Evolutionary conservation across 64 coral and sea anemone genomes (phyloP).

Genomic region (Orbicella faveolata): DNA sequence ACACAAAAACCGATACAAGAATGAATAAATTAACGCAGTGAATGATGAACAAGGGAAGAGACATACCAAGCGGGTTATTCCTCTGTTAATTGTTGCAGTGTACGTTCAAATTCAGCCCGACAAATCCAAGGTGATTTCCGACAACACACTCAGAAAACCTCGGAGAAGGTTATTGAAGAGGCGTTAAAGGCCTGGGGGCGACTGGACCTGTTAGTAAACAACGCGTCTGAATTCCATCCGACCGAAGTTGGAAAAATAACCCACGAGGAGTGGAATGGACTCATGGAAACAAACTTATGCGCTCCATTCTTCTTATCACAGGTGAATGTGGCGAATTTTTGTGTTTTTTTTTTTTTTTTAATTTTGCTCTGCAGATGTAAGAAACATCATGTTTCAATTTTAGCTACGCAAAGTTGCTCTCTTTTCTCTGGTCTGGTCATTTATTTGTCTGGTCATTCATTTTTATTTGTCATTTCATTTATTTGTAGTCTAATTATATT

Average conservation of each 20-base stretch:
- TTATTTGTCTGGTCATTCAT: too few relatives aligned
- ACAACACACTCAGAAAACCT: constrained; percentile 3
- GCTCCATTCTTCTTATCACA: constrained; percentile 80
- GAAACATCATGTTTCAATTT: too few relatives aligned
- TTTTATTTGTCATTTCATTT: too few relatives aligned
- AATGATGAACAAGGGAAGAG: not conserved
- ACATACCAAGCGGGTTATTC: not conserved
- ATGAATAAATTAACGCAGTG: not conserved
- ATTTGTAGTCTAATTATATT: too few relatives aligned
- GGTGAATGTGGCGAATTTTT: constrained; percentile 16
- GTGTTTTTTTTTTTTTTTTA: not conserved
- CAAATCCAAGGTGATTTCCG: constrained; percentile 55
- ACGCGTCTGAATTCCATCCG: constrained; percentile 62
- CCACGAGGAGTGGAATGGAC: constrained; percentile 40
- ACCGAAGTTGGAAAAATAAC: constrained; percentile 51
- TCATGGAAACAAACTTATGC: constrained; percentile 46
- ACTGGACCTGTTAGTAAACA: constrained; percentile 77
- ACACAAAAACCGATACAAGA: too few relatives aligned
- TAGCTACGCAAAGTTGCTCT: too few relatives aligned
- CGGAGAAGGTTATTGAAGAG: constrained; percentile 48
- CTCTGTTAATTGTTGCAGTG: constrained; percentile 7
- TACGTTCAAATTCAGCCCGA: constrained; percentile 47
- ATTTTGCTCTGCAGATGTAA: too few relatives aligned
- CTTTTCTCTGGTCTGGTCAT: too few relatives aligned
- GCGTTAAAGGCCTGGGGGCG: constrained; percentile 49